Evolutionary conservation across 2,113 vertebrate genomes (phyloP).

Genomic region (Naja naja): DNA sequence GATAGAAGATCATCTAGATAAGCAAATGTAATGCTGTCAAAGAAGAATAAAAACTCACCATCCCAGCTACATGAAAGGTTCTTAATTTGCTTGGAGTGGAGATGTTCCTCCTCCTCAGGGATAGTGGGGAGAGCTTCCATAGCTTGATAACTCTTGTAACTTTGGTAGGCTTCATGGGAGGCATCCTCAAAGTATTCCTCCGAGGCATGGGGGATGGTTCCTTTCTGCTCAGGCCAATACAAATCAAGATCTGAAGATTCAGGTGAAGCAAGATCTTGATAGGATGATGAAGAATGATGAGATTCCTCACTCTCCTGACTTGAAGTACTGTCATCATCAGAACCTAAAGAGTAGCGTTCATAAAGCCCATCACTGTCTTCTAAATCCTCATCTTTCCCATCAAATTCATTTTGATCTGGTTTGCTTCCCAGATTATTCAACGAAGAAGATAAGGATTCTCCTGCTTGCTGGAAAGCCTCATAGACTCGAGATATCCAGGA

Average conservation of each 20-base stretch:
- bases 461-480: conserved; percentile 74
- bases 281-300: conserved; percentile 12
- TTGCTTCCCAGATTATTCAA: conserved; percentile 64
- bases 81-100: conserved; percentile 44
- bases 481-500: conserved; percentile 79
- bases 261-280: conserved; percentile 37
- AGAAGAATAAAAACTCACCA: conserved; percentile 59
- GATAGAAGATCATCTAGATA: background rate
- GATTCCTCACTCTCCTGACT: conserved; percentile 32
- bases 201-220: background rate
- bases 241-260: background rate
- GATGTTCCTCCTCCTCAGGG: conserved; percentile 70
- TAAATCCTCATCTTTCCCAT: conserved; percentile 53
- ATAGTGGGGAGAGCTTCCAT: conserved; percentile 67
- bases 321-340: conserved; percentile 49
- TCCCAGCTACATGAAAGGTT: conserved; percentile 33
- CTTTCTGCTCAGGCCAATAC: background rate
- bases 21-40: background rate
- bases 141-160: conserved; percentile 39
- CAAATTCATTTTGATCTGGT: conserved; percentile 52
- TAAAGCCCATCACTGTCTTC: conserved; percentile 48
- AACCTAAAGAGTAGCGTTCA: conserved; percentile 58
- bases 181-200: conserved; percentile 40
- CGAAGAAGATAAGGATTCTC: conserved; percentile 66
- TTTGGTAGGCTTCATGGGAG: conserved; percentile 43